These are phyloP conservation scores for Petroica traversi DNA, from an alignment of 2,113 vertebrate genomes.

Conservation along the genomic window DNA sequence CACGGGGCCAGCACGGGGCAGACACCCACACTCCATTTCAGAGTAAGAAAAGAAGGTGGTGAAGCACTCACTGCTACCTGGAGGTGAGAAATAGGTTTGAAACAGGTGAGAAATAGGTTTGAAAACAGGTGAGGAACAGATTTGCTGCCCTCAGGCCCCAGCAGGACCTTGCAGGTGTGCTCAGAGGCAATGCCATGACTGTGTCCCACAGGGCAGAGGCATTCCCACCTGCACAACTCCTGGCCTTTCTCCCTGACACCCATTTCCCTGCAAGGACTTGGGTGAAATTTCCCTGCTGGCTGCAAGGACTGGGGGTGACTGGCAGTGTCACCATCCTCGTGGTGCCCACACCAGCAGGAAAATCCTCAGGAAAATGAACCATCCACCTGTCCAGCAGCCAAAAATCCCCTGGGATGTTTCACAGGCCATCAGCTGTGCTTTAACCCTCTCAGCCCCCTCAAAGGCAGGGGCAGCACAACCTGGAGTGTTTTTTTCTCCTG, in stretches of 20 bases:
- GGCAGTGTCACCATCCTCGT: accelerated
- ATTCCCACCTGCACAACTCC: background rate
- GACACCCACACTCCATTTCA: background rate
- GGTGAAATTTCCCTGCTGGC: background rate
- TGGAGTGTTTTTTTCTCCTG: background rate
- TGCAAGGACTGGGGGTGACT: background rate
- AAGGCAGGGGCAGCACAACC: background rate
- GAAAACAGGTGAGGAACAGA: too few relatives aligned
- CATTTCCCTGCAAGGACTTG: background rate
- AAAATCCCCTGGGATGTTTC: background rate
- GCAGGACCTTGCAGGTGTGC: accelerated
- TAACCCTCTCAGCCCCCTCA: background rate
- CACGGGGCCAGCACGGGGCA: accelerated
- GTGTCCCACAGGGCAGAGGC: background rate
- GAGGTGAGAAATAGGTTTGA: background rate
- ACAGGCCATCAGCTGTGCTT: background rate
- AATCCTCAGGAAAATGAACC: background rate
- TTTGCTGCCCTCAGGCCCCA: background rate
- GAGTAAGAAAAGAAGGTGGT: accelerated
- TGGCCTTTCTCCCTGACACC: background rate
- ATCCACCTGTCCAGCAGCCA: background rate
- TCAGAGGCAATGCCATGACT: background rate
- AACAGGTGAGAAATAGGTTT: too few relatives aligned
- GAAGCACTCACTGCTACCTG: background rate
- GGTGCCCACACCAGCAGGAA: background rate